Conservation (phyloP, 2,113 vertebrate genomes). For the Melanerpes aurifrons region DNA sequence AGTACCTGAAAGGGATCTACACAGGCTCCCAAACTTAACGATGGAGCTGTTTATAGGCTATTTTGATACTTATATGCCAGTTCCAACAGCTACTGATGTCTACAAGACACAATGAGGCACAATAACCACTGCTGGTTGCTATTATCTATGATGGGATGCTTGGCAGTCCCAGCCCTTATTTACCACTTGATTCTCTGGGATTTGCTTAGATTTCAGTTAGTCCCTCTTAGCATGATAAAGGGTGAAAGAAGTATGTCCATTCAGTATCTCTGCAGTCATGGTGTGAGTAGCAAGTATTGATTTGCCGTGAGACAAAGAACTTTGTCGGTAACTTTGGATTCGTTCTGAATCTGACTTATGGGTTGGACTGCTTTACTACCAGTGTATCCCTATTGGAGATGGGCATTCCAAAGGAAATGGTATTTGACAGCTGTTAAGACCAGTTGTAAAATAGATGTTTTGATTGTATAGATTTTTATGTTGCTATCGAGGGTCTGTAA, state of each 20-base stretch:
- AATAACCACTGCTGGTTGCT: background rate
- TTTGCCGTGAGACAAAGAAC: background rate
- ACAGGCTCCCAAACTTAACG: background rate
- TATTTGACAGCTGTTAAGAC: background rate
- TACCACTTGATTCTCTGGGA: background rate
- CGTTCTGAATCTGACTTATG: background rate
- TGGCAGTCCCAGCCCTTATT: background rate
- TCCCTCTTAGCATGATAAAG: background rate
- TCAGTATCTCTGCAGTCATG: background rate
- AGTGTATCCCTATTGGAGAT: accelerated
- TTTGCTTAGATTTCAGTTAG: background rate
- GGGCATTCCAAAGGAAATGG: background rate
- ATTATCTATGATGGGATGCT: background rate
- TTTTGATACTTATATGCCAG: background rate
- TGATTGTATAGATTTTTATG: background rate
- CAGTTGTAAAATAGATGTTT: background rate
- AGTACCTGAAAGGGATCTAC: background rate
- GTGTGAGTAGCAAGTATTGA: background rate
- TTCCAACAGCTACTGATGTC: background rate
- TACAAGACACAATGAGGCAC: background rate
- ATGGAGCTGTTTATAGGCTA: background rate
- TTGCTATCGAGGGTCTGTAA: background rate
- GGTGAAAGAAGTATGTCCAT: background rate
- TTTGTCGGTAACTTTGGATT: background rate
- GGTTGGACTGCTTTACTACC: background rate